These are phyloP conservation scores for Helicoverpa assulta DNA, from an alignment of 2,888 invertebrate species.

Conservation along the genomic window DNA sequence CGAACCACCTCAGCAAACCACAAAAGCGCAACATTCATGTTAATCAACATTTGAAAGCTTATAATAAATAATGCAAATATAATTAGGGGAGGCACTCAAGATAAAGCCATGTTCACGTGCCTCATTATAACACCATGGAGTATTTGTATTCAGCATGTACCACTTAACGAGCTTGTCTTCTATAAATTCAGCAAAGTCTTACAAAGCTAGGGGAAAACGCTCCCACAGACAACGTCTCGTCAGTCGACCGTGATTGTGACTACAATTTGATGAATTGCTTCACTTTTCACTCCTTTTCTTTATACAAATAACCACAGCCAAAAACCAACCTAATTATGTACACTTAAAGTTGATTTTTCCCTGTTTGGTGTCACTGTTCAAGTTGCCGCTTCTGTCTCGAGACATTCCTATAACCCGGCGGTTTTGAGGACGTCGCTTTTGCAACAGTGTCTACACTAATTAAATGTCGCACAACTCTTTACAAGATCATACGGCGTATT, in stretches of 20 bases:
- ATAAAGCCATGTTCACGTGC: constrained; percentile 40
- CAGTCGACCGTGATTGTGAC: constrained; percentile 81
- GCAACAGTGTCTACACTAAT: constrained; percentile 71
- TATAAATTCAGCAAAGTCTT: constrained; percentile 77
- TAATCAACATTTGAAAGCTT: constrained; percentile 21
- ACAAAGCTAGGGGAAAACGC: constrained; percentile 69
- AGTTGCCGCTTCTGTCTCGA: constrained; percentile 40
- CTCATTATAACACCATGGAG: constrained; percentile 57
- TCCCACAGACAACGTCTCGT: constrained; percentile 74
- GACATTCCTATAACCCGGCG: constrained; percentile 61
- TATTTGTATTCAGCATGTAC: constrained; percentile 70
- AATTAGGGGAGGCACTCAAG: constrained; percentile 36
- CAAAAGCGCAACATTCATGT: not conserved
- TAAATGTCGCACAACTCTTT: constrained; percentile 64
- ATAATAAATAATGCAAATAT: constrained; percentile 34
- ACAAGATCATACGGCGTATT: constrained; percentile 53
- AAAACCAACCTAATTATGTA: constrained; percentile 35
- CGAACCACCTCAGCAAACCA: not conserved
- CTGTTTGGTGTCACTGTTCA: constrained; percentile 10
- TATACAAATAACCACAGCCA: constrained; percentile 28
- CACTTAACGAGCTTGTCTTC: constrained; percentile 74
- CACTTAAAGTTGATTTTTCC: constrained; percentile 10
- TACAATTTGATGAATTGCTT: constrained; percentile 83
- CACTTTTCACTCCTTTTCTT: constrained; percentile 72
- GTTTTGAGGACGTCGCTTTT: constrained; percentile 67